Base-by-base conservation (phyloP, 2,113 vertebrate species). In the Condylura cristata region DNA sequence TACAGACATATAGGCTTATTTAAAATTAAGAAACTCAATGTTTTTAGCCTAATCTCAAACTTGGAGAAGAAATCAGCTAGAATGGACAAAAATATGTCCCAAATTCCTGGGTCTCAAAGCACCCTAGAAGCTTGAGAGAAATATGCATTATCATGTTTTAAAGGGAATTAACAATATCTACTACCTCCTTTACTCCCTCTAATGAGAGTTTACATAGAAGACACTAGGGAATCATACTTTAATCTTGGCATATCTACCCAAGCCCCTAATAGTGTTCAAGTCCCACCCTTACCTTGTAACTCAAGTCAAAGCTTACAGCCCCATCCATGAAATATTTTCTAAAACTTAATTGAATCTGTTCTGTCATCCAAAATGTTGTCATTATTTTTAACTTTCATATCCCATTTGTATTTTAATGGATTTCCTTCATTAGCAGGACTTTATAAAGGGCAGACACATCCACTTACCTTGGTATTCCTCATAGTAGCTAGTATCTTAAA, bases 401-500 rank as follows among this genome's bases (percentile, higher is more conserved):
- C 4, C 34, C 41, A 41, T 51, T 20, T 68, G 34, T 37, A 41
- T 24, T 92, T 81, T n/a, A 78, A 60, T 20, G 85, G 39, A 44
- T 85, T 12, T 88, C 18, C 8, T 85, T 83, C 44, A 84, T 74
- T 72, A 68, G 30, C 41, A 61, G 63, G n/a, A 22, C 32, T 72
- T 87, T 41, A 30, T 41, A 30, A 65, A 48, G 18, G 20, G 13
- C 41, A 89, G 51, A 66, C 20, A 17, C 24, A 75, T 71, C 91
- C 68, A 65, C 8, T 60, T 22, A 78, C 93, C 48, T 89, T 26
- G 4, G 41, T 48, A 39, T 53, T 24, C 26, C n/a, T 92, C 16
- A 30, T 28, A 66, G 66, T 65, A 90, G n/a, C 13, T 78, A 85
- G 60, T 74, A 83, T 56, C 11, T 91, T 90, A 72, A 88, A 81